Conservation (phyloP, 23 tunicate genomes). For the Aplidium turbinatum region DNA sequence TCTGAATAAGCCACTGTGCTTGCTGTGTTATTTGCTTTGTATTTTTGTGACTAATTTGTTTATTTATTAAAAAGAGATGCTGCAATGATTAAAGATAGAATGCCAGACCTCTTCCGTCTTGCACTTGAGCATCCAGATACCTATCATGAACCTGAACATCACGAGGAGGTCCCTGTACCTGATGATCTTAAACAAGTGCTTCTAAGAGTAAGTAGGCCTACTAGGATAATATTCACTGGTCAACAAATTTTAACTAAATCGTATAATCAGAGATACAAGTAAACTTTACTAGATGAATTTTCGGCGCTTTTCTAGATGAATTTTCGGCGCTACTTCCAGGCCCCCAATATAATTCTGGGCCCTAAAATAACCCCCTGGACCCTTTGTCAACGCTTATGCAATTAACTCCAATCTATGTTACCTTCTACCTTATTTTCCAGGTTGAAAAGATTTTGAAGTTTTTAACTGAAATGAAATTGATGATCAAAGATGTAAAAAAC, state of each 20-base stretch:
- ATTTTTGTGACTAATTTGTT: not conserved
- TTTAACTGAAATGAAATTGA: slow-evolving; percentile 45
- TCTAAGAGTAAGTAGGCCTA: slow-evolving; percentile 49
- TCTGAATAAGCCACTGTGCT: too few relatives aligned
- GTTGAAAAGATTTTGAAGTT: slow-evolving; percentile 63
- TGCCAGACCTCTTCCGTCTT: slow-evolving; percentile 62
- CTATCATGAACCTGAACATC: slow-evolving; percentile 66
- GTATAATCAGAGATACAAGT: too few relatives aligned
- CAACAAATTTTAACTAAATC: too few relatives aligned
- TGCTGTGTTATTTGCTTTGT: too few relatives aligned
- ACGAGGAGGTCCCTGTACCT: slow-evolving; percentile 62
- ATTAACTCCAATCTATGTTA: not conserved
- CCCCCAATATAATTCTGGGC: too few relatives aligned
- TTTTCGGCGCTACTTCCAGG: too few relatives aligned
- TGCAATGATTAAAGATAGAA: slow-evolving; percentile 60
- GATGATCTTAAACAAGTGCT: slow-evolving; percentile 31
- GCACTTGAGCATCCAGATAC: slow-evolving; percentile 34
- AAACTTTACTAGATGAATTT: too few relatives aligned
- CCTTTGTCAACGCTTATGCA: too few relatives aligned
- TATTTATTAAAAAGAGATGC: not conserved
- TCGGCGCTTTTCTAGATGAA: too few relatives aligned
- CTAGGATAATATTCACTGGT: not conserved
- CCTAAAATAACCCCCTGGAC: too few relatives aligned
- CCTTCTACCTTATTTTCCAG: slow-evolving; percentile 10
- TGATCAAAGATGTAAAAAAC: slow-evolving; percentile 37